Evolutionary conservation across 2,113 vertebrate species (phyloP), one percentile per base, ranked within the genome.

Genomic region (Shinisaurus crocodilurus): DNA sequence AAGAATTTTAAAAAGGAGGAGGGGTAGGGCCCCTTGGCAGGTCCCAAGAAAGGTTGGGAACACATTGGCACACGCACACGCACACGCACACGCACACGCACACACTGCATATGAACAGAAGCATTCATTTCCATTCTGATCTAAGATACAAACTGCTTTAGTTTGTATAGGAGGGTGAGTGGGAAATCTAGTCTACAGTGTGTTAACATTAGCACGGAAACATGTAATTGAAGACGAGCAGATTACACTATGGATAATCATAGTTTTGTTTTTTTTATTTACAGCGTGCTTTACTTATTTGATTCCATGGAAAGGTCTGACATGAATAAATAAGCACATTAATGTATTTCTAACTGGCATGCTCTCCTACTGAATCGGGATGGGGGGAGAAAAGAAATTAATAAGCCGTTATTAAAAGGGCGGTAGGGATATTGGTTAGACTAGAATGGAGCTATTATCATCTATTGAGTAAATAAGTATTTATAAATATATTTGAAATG

Each of bases 401-500:
- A 96, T 95, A 83, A 83, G 6, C 37, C 50, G 81, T 91, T 95
- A 87, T 82, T 95, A 93, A 96, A 96, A 96, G 92, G 40, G 70
- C 82, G 85, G 88, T 94, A 93, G 89, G 84, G 90, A 89, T 93
- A 76, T 87, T 94, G 90, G 92, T 93, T 95, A 96, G 95, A 92
- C 92, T 89, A 94, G 75, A 95, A 90, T 88, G 67, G 20, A 95
- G 16, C 40, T 85, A 92, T 95, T 92, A 92, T 86, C 89, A 89
- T 90, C 88, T 82, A 94, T 90, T 86, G 23, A 82, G 50, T 91
- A 91, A 96, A 87, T 94, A 94, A 92, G 90, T 91, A 92, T 95
- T 95, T 94, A 92, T 85, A 95, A 95, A 94, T 93, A 86, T 91
- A 94, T 95, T 93, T 95, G 89, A 96, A 95, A 95, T 95, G 94